phyloP scores from a whole-genome alignment of 2,888 invertebrate genomes.

The Halictus ligatus region DNA sequence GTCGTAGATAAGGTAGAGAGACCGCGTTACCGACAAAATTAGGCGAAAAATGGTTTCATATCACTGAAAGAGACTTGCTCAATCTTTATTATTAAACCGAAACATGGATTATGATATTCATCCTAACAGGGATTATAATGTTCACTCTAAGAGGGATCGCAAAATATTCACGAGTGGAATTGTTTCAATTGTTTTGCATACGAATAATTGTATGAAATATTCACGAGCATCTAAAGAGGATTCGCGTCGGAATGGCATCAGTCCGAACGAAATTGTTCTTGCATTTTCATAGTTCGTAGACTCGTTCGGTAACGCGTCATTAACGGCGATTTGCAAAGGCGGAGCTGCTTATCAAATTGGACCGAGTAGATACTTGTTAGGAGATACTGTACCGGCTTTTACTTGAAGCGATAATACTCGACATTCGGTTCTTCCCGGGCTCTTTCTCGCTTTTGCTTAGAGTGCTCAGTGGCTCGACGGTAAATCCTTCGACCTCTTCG shows the following conservation, averaged over 20 bases:
- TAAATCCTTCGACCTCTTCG: slow-evolving; percentile 72
- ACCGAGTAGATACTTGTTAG: slow-evolving; percentile 51
- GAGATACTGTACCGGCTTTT: slow-evolving; percentile 61
- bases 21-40: no score
- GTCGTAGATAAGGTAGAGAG: no score
- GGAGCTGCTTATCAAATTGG: slow-evolving; percentile 36
- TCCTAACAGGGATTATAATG: no score
- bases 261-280: not conserved
- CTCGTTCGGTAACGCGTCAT: not conserved
- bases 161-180: not conserved
- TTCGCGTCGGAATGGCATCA: not conserved
- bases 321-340: slow-evolving; percentile 27
- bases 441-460: slow-evolving; percentile 54
- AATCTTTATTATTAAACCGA: no score
- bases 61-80: no score
- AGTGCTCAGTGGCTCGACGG: slow-evolving; percentile 49
- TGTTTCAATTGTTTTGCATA: not conserved
- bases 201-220: not conserved
- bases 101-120: not conserved
- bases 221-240: no score
- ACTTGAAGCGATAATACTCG: slow-evolving; percentile 59
- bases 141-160: not conserved
- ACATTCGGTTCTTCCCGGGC: slow-evolving; percentile 29
- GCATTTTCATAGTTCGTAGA: not conserved
- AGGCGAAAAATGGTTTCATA: no score